Conservation (phyloP, 2,797 vertebrate species). For the Luscinia megarhynchos region DNA sequence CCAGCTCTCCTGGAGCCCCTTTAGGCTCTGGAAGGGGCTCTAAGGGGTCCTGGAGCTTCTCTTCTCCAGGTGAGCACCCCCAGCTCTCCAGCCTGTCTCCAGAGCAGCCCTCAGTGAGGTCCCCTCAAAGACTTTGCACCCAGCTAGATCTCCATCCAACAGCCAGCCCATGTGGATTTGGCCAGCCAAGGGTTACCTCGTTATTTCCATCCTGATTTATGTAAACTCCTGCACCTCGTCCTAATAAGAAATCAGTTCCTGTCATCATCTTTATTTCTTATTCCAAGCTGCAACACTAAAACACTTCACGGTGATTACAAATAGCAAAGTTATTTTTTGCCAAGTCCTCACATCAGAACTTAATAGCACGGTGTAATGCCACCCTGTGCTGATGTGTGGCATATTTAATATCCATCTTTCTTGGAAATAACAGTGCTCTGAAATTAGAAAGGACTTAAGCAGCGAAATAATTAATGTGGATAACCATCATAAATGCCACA, state of each 20-base stretch:
- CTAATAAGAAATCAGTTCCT: constrained; percentile 72
- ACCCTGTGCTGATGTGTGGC: constrained; percentile 75
- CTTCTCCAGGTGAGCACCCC: neutral
- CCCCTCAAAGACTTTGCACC: neutral
- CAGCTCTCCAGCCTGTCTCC: neutral
- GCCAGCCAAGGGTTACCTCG: constrained; percentile 43
- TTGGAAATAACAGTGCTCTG: constrained; percentile 75
- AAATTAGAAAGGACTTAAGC: constrained; percentile 79
- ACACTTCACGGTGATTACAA: constrained; percentile 75
- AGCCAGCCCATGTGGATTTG: neutral
- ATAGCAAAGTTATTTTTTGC: constrained; percentile 76
- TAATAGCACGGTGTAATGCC: constrained; percentile 76
- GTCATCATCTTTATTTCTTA: constrained; percentile 67
- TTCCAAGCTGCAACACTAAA: constrained; percentile 69
- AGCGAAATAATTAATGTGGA: constrained; percentile 80
- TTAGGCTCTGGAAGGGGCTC: fast-evolving
- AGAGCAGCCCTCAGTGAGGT: neutral
- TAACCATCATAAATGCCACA: constrained; percentile 74
- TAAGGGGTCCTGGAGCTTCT: neutral
- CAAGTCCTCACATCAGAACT: constrained; percentile 67
- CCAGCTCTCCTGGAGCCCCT: neutral
- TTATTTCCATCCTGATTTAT: constrained; percentile 52
- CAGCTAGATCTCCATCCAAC: neutral
- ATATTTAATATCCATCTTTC: constrained; percentile 80
- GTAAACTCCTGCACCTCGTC: constrained; percentile 21